Percentiles rank a stretch among this genome's conserved stretches.
Evolutionary conservation across 2,888 invertebrate genomes (phyloP).

Genomic region (Xestia rhomboidea): DNA sequence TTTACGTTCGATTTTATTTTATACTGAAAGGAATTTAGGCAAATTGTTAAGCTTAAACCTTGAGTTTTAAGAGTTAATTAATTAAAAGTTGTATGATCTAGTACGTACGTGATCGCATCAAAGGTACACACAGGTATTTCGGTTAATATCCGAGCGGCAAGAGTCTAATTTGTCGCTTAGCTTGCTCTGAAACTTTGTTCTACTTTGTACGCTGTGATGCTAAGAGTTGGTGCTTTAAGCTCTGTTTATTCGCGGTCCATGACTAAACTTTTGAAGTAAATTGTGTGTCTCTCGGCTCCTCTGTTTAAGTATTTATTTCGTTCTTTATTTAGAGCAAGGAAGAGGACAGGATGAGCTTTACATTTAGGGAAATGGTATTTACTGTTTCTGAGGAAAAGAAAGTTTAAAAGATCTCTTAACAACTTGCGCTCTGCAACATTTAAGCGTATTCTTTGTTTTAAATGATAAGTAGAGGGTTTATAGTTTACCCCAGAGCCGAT

Average conservation of each 20-base stretch:
- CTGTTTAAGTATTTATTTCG: constrained; percentile 61
- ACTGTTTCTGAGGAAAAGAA: constrained; percentile 11
- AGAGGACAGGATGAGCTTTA: constrained; percentile 28
- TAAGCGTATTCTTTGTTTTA: neutral
- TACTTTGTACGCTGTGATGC: constrained; percentile 56
- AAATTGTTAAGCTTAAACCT: constrained; percentile 18
- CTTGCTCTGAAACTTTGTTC: constrained; percentile 65
- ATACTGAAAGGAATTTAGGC: constrained; percentile 3
- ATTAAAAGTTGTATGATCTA: constrained; percentile 61
- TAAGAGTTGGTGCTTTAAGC: constrained; percentile 69
- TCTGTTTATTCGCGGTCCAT: constrained; percentile 74
- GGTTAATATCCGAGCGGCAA: constrained; percentile 61
- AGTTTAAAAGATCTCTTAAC: constrained; percentile 18
- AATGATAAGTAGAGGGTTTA: neutral
- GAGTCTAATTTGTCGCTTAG: constrained; percentile 74
- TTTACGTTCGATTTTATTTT: constrained; percentile 27
- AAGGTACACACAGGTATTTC: constrained; percentile 64
- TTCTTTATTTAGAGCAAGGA: constrained; percentile 46
- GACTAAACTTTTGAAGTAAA: constrained; percentile 74
- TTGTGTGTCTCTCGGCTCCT: constrained; percentile 65
- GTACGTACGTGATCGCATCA: constrained; percentile 54
- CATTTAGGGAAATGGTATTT: constrained; percentile 38
- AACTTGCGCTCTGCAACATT: neutral
- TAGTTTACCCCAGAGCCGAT: too few relatives aligned
- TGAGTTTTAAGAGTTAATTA: constrained; percentile 44